These are phyloP conservation scores for Xylophagus ater DNA, from an alignment of 2,888 invertebrate genomes.

Conservation along the genomic window DNA sequence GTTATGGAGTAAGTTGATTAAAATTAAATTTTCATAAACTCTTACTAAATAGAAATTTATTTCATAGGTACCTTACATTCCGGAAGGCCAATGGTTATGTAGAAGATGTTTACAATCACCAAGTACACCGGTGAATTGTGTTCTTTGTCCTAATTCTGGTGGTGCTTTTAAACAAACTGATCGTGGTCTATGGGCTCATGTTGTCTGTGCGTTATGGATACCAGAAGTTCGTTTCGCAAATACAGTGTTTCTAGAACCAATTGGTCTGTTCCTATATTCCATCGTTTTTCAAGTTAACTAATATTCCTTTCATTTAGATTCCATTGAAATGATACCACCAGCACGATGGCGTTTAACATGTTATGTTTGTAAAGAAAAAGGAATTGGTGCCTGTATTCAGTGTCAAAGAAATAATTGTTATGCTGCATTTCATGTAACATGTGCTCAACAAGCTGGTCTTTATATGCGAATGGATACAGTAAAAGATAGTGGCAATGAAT, in stretches of 20 bases:
- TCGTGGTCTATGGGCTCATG: slow-evolving; percentile 92
- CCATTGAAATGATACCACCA: slow-evolving; percentile 88
- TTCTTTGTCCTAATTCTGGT: slow-evolving; percentile 94
- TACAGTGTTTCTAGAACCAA: slow-evolving; percentile 94
- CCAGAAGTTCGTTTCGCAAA: slow-evolving; percentile 98
- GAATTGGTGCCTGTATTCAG: slow-evolving; percentile 94
- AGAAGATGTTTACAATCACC: slow-evolving; percentile 93
- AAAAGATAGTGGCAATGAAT: slow-evolving; percentile 47
- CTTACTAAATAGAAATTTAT: not conserved
- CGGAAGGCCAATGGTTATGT: slow-evolving; percentile 97
- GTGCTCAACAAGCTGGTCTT: slow-evolving; percentile 88
- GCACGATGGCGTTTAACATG: slow-evolving; percentile 95
- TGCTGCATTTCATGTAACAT: slow-evolving; percentile 97
- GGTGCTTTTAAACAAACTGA: slow-evolving; percentile 99
- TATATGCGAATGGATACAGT: slow-evolving; percentile 97
- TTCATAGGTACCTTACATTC: slow-evolving; percentile 69
- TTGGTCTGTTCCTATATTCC: slow-evolving; percentile 44
- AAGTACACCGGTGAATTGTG: slow-evolving; percentile 89
- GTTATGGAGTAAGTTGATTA: slow-evolving; percentile 68
- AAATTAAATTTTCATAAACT: slow-evolving; percentile 12
- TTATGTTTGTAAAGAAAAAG: slow-evolving; percentile 89
- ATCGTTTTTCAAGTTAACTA: not conserved
- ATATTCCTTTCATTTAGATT: slow-evolving; percentile 47
- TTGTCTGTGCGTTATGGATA: slow-evolving; percentile 97
- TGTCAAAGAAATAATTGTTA: slow-evolving; percentile 95